Percentiles rank a stretch among this genome's conserved stretches.
phyloP scores from a whole-genome alignment of 2,797 vertebrate species.

The Leucoraja ocellata region DNA sequence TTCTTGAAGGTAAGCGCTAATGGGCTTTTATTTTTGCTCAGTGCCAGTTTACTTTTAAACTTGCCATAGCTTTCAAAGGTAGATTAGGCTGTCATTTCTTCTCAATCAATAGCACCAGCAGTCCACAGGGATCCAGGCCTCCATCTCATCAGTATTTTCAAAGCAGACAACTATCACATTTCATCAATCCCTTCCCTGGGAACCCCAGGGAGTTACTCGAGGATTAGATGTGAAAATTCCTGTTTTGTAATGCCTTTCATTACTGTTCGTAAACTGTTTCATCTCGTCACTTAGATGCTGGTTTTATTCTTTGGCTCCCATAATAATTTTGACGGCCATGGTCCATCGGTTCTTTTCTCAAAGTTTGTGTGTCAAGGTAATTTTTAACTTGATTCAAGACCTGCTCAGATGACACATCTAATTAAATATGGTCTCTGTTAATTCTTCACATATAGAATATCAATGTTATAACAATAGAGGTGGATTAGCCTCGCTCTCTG shows the following conservation, averaged over 20 bases:
- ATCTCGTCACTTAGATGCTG: not conserved
- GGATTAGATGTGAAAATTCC: conserved; percentile 8
- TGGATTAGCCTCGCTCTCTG: not conserved
- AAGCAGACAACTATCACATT: conserved; percentile 24
- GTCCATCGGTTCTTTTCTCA: not conserved
- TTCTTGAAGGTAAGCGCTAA: not conserved
- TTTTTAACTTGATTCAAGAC: not conserved
- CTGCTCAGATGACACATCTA: not conserved
- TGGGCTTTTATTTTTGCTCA: conserved; percentile 17
- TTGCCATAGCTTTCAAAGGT: conserved; percentile 14
- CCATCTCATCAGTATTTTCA: conserved; percentile 25
- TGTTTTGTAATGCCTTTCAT: conserved; percentile 15
- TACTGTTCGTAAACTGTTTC: conserved; percentile 10
- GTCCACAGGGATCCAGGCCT: conserved; percentile 20
- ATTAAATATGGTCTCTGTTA: not conserved
- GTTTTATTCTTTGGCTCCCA: not conserved
- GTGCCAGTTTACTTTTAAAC: not conserved
- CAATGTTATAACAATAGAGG: not conserved
- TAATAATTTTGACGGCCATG: not conserved
- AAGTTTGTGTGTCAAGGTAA: not conserved
- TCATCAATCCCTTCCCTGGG: conserved; percentile 18
- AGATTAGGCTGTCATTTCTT: conserved; percentile 30
- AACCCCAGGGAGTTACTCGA: not conserved
- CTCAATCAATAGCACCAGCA: conserved; percentile 22
- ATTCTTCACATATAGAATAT: not conserved